Evolutionary conservation across 92 coral and sea anemone species (phyloP).

Genomic region (Epizoanthus scotinus): DNA sequence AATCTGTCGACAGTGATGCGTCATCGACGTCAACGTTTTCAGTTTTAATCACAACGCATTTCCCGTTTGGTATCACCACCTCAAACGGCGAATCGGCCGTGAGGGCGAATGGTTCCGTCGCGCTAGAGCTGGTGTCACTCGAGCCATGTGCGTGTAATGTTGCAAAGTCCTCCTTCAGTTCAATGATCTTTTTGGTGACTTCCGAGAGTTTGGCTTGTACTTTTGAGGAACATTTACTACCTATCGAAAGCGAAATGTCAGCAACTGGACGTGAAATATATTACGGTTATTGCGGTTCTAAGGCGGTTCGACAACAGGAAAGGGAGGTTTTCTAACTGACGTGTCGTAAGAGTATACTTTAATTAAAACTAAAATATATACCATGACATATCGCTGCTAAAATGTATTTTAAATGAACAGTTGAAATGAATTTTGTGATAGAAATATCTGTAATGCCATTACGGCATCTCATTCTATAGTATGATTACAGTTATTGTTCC

Average conservation of each 20-base stretch:
- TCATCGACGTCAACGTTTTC: slow-evolving; percentile 19
- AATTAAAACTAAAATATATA: too few species aligned
- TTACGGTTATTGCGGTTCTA: too few species aligned
- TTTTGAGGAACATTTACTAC: slow-evolving; percentile 9
- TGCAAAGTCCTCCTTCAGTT: slow-evolving; percentile 32
- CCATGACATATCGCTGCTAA: too few species aligned
- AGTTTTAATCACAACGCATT: slow-evolving; percentile 39
- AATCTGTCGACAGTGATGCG: background rate
- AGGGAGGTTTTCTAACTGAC: too few species aligned
- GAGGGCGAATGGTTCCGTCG: background rate
- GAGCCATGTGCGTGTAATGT: slow-evolving; percentile 27
- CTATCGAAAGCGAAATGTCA: slow-evolving; percentile 1
- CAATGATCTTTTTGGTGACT: slow-evolving; percentile 29
- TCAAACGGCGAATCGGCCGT: slow-evolving; percentile 11
- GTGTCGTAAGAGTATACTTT: too few species aligned
- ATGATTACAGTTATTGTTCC: too few species aligned
- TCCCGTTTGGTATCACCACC: slow-evolving; percentile 41
- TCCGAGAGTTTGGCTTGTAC: slow-evolving; percentile 23
- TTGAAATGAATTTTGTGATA: too few species aligned
- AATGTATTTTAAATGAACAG: too few species aligned
- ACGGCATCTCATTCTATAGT: too few species aligned
- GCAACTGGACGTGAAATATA: too few species aligned
- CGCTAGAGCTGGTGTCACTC: slow-evolving; percentile 10
- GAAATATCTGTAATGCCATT: too few species aligned
- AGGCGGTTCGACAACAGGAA: too few species aligned